Percentiles rank a stretch among this genome's conserved stretches.
Conservation (phyloP, 2,888 invertebrate species). For the Drosophila austrosaltans region DNA sequence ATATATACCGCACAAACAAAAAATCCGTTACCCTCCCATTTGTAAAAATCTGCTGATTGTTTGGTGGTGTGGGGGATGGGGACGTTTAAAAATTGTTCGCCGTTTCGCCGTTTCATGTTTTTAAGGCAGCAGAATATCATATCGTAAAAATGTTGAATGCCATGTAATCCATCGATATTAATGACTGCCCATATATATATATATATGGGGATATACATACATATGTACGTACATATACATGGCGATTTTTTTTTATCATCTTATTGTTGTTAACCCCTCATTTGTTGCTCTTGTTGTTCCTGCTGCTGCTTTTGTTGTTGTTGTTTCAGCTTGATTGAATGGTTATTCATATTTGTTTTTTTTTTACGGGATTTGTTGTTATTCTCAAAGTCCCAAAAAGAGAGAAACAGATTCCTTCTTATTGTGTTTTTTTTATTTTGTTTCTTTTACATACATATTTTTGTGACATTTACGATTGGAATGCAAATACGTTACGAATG, state of each 20-base stretch:
- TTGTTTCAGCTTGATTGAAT: slow-evolving; percentile 67
- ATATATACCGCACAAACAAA: slow-evolving; percentile 11
- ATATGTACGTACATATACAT: slow-evolving; percentile 6
- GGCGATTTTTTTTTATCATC: background rate
- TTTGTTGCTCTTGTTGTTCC: slow-evolving; percentile 22
- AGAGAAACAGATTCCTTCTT: slow-evolving; percentile 2
- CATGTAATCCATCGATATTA: slow-evolving; percentile 77
- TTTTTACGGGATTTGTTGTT: slow-evolving; percentile 38
- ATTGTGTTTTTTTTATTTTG: background rate
- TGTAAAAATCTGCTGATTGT: slow-evolving; percentile 41
- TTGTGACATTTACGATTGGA: slow-evolving; percentile 1
- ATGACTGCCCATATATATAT: slow-evolving; percentile 72
- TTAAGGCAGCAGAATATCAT: slow-evolving; percentile 48
- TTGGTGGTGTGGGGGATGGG: slow-evolving; percentile 30
- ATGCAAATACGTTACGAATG: background rate
- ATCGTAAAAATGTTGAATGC: slow-evolving; percentile 64
- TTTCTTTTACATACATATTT: background rate
- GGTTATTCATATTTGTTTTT: slow-evolving; percentile 70
- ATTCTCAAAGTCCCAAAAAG: slow-evolving; percentile 10
- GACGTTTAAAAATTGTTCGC: slow-evolving; percentile 35
- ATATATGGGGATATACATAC: background rate
- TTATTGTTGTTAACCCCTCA: slow-evolving; percentile 12
- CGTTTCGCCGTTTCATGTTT: slow-evolving; percentile 41
- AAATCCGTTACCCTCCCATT: slow-evolving; percentile 53
- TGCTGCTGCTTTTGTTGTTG: slow-evolving; percentile 26